phyloP scores from a whole-genome alignment of 37 sponge, comb jelly and placozoan genomes.

The Tethya wilhelma region DNA sequence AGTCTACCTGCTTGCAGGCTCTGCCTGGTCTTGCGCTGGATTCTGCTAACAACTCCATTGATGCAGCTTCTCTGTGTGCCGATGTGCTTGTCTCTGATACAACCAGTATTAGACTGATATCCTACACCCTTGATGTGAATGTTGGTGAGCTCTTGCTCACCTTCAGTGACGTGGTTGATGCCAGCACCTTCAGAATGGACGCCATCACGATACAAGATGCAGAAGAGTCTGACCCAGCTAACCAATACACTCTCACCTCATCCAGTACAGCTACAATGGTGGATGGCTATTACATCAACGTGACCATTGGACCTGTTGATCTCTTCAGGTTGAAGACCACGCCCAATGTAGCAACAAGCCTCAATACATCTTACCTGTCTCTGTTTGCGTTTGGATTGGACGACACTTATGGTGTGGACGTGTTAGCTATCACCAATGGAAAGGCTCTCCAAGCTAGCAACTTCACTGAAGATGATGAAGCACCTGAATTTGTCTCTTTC shows the following conservation, averaged over 20 bases:
- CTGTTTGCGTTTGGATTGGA: constrained; percentile 69
- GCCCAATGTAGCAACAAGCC: constrained; percentile 53
- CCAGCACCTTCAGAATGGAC: constrained; percentile 57
- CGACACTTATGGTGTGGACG: constrained; percentile 78
- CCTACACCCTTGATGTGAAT: constrained; percentile 81
- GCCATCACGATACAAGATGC: constrained; percentile 75
- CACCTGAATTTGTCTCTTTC: constrained; percentile 67
- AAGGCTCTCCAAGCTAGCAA: constrained; percentile 61
- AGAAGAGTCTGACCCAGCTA: neutral
- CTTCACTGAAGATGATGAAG: constrained; percentile 65
- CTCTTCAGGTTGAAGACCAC: constrained; percentile 78
- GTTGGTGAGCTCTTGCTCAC: constrained; percentile 72
- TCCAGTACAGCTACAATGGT: constrained; percentile 46
- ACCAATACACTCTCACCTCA: constrained; percentile 57
- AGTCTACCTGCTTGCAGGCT: constrained; percentile 50
- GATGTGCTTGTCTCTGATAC: constrained; percentile 39
- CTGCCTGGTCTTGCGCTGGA: constrained; percentile 53
- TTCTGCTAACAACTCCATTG: constrained; percentile 33
- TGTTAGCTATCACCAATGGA: constrained; percentile 80
- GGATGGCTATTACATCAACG: constrained; percentile 69
- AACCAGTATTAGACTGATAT: constrained; percentile 32
- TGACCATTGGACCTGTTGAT: constrained; percentile 81
- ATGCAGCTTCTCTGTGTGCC: constrained; percentile 10
- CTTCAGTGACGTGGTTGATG: constrained; percentile 83
- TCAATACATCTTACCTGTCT: constrained; percentile 67